Evolutionary conservation across 2,113 vertebrate genomes (phyloP), one percentile per base, ranked within the genome.

Genomic region (Seriola quinqueradiata): DNA sequence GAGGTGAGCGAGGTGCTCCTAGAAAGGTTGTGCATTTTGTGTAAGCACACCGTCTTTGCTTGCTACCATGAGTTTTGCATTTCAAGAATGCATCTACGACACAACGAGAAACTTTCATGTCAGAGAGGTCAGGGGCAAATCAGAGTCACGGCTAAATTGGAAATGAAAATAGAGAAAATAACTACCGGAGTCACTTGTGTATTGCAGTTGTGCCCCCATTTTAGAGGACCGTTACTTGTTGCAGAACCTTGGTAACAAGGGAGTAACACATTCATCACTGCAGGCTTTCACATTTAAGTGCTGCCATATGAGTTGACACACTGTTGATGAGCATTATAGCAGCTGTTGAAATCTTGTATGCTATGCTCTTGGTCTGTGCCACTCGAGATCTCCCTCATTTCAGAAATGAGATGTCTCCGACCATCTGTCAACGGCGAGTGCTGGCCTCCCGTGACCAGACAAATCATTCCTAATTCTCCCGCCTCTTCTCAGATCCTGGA

Each of bases 391-490:
- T 66, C 60, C 34, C 77, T 87, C 75, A 76, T 83, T 85, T 70
- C 57, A 60, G 71, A 90, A 90, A 90, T 92, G 69, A 91, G 85
- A 92, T 48, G 77, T 90, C 88, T 90, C 74, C 48, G 34, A 81
- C 85, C 84, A 86, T 93, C 90, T 92, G 84, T 92, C 84, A 82
- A 77, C 48, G 65, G 77, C 73, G 80, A 83, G 67, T 68, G 72
- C 68, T 58, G 83, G 74, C 69, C 78, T 87, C 81, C 68, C 7
- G 38, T 67, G 88, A 82, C 83, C 77, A 85, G 86, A 84, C 83
- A 89, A 90, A 89, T 90, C 72, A 81, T 73, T 75, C 46, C 79
- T 82, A 89, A 91, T 83, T 83, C 82, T 74, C 65, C 38, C 14
- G n/a, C 70, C 55, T 87, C 79, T 85, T 68, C 65, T 78, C 10